Base-by-base conservation (phyloP, 2,797 vertebrate genomes). In the Sebastes jordani region DNA sequence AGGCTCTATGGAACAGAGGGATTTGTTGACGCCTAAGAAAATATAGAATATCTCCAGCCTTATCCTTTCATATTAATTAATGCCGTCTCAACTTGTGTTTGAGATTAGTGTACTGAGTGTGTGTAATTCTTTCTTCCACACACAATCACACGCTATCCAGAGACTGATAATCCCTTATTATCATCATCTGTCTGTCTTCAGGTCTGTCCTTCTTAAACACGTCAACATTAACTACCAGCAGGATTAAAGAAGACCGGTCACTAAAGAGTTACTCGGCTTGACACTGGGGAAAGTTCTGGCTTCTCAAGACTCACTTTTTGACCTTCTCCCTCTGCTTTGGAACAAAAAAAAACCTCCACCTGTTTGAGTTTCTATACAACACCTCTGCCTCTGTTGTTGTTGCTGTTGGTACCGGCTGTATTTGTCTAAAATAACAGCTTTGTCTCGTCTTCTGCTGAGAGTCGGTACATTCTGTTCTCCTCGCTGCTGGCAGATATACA, bases 91-190 rank as follows among this genome's bases (percentile, higher is more conserved):
- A 58, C 5, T 11, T 25, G 23, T 58, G 55, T 27, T n/a, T 66
- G 8, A 20, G 8, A 49, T 38, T 42, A 16, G 38, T 42, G 38
- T 1, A 42, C 14, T 22, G 5, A 61, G 49, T 10, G 34, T 30
- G 9, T 36, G 36, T 36, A 36, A 13, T 0, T 36, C 36, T 36
- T 36, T 36, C 36, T 36, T 36, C 36, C 4, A 42, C 38, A 7
- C 38, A 42, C 14, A 42, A 16, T 42, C 13, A 42, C 6, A 42
- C 2, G 5, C 38, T 46, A 16, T 61, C 42, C 68, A 59, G 25
- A 55, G 38, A 25, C 34, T 27, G 59, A 76, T 73, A 58, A 74
- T 78, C 52, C 54, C 34, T 86, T 20, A 74, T 80, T 66, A 71
- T 32, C 34, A 42, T 42, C 38, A 42, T 6, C 38, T 59, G 70